A percentile compares a stretch with the other conserved stretches of the same genome.
Conservation (phyloP, 2,113 vertebrate genomes). For the Xyliphius kryptos region DNA sequence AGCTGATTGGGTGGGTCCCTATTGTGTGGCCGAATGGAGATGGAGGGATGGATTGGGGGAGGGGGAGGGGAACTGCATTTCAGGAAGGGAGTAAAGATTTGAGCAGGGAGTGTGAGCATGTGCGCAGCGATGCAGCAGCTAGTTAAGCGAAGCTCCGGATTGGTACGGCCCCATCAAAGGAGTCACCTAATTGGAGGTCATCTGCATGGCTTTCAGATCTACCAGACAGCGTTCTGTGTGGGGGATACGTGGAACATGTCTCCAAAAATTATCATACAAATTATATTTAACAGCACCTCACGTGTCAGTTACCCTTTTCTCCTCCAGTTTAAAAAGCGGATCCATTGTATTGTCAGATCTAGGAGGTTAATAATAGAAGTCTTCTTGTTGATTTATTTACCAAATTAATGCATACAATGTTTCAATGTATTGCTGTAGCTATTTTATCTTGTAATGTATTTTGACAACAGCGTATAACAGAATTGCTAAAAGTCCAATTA, state of each 20-base stretch:
- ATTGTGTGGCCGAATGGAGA: constrained; percentile 33
- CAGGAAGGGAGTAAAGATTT: constrained; percentile 13
- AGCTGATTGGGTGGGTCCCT: constrained; percentile 32
- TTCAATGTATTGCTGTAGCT: too few species aligned
- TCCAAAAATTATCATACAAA: background rate
- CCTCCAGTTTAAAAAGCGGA: too few species aligned
- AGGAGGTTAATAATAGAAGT: too few species aligned
- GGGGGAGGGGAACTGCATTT: constrained; percentile 19
- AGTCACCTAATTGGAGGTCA: constrained; percentile 47
- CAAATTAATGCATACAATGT: too few species aligned
- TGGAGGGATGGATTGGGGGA: constrained; percentile 15
- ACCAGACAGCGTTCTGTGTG: constrained; percentile 37
- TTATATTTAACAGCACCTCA: too few species aligned
- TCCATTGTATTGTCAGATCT: too few species aligned
- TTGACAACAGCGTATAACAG: too few species aligned
- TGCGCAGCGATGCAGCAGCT: constrained; percentile 26
- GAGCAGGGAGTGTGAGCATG: background rate
- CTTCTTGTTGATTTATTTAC: too few species aligned
- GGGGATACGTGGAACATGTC: constrained; percentile 21
- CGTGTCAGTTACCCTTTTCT: too few species aligned
- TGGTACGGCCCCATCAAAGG: constrained; percentile 27
- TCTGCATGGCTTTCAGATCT: constrained; percentile 42
- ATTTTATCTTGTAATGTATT: too few species aligned
- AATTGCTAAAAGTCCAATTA: too few species aligned
- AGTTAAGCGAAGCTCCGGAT: constrained; percentile 33